Evolutionary conservation across 1,140 invertebrate genomes (phyloP).

Genomic region (Musca domestica): DNA sequence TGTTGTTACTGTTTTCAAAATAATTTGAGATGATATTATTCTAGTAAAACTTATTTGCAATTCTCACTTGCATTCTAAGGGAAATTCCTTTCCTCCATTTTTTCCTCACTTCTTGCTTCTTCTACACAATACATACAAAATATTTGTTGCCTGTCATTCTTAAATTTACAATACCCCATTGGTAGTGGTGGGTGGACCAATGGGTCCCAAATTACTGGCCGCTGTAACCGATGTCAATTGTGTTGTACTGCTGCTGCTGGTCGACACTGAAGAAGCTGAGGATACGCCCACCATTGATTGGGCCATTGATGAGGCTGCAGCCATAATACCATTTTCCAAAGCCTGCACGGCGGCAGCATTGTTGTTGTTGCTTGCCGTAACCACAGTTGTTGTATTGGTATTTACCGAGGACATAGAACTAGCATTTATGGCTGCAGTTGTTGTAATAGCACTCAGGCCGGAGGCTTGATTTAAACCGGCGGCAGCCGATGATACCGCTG

Average conservation of each 20-base stretch:
- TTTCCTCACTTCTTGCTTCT: neutral
- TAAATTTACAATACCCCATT: constrained; percentile 48
- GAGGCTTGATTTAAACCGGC: constrained; percentile 13
- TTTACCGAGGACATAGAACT: neutral
- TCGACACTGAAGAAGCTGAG: constrained; percentile 32
- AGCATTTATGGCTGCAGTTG: constrained; percentile 19
- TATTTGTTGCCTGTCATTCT: neutral
- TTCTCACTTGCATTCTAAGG: neutral
- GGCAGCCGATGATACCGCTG: constrained; percentile 15
- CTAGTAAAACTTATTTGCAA: neutral
- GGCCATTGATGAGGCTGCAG: constrained; percentile 24
- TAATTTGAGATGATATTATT: neutral
- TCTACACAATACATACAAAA: neutral
- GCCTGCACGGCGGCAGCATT: constrained; percentile 17
- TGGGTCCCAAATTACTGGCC: constrained; percentile 41
- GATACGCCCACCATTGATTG: constrained; percentile 41
- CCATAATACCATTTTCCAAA: constrained; percentile 42
- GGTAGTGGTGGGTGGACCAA: constrained; percentile 43
- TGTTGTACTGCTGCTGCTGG: constrained; percentile 15
- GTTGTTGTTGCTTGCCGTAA: constrained; percentile 10
- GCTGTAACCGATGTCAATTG: constrained; percentile 30
- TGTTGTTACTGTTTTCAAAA: constrained; percentile 3
- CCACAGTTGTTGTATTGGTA: constrained; percentile 21
- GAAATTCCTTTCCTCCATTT: neutral
- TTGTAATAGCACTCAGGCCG: constrained; percentile 27